Conservation (phyloP, 2,113 vertebrate genomes). For the Calyptommatus sinebrachiatus region DNA sequence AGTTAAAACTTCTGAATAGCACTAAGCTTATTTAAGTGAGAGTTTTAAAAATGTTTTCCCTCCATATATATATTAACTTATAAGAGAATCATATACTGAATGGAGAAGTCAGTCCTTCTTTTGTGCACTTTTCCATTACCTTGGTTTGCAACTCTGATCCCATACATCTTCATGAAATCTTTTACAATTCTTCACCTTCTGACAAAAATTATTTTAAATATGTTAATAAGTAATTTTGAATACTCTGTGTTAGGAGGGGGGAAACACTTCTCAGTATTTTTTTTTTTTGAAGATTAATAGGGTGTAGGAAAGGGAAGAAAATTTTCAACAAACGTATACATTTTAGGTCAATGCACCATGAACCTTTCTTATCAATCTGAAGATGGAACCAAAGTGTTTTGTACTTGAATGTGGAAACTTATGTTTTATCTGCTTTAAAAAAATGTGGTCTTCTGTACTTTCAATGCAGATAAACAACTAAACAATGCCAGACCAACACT, state of each 20-base stretch:
- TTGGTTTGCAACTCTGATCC: constrained; percentile 3
- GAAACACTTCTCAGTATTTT: neutral
- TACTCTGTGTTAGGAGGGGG: neutral
- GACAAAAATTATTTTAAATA: constrained; percentile 9
- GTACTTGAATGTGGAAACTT: neutral
- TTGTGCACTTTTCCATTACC: neutral
- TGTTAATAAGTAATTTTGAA: neutral
- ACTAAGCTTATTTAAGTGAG: too few relatives aligned
- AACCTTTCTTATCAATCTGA: neutral
- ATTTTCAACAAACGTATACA: neutral
- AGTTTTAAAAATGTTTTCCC: too few relatives aligned
- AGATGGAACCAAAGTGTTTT: neutral
- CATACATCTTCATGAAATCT: constrained; percentile 13
- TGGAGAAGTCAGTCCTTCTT: neutral
- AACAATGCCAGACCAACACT: neutral
- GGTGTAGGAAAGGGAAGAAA: too few relatives aligned
- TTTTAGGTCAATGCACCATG: neutral
- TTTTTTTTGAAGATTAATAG: neutral
- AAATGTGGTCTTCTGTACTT: neutral
- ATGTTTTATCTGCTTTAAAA: neutral
- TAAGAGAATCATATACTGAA: constrained; percentile 10
- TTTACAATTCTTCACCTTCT: constrained; percentile 7
- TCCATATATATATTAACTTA: neutral
- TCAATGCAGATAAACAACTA: neutral
- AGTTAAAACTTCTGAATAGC: neutral